Evolutionary conservation across 2,797 vertebrate species (phyloP).

Genomic region (Chiropotes sagulatus): DNA sequence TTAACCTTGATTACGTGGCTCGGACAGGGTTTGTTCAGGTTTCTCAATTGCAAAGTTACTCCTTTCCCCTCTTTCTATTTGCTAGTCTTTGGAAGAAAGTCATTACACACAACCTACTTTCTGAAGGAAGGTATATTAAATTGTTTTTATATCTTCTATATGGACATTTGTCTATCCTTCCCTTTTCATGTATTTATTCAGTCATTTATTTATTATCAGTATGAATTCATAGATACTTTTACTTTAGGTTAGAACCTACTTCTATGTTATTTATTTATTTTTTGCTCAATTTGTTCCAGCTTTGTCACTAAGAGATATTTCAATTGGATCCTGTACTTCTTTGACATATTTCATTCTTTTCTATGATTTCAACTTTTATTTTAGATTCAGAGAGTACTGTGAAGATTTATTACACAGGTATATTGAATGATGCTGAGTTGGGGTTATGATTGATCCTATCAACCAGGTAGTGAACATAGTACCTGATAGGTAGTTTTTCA

Average conservation of each 20-base stretch:
- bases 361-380: no score
- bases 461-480: no score
- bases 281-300: not conserved
- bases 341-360: not conserved
- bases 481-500: no score
- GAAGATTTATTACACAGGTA: no score
- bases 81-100: not conserved
- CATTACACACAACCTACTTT: not conserved
- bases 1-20: not conserved
- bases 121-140: not conserved
- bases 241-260: not conserved
- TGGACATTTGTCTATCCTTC: not conserved
- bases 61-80: not conserved
- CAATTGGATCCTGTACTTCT: not conserved
- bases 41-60: not conserved
- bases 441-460: no score
- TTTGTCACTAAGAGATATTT: not conserved
- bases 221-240: not conserved
- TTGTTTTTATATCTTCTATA: not conserved
- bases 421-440: no score
- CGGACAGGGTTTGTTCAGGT: not conserved
- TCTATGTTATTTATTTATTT: not conserved
- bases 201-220: not conserved
- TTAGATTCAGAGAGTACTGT: no score
- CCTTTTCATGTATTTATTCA: not conserved